These are phyloP conservation scores for Oreochromis mossambicus DNA, from an alignment of 2,797 vertebrate species.

Conservation along the genomic window DNA sequence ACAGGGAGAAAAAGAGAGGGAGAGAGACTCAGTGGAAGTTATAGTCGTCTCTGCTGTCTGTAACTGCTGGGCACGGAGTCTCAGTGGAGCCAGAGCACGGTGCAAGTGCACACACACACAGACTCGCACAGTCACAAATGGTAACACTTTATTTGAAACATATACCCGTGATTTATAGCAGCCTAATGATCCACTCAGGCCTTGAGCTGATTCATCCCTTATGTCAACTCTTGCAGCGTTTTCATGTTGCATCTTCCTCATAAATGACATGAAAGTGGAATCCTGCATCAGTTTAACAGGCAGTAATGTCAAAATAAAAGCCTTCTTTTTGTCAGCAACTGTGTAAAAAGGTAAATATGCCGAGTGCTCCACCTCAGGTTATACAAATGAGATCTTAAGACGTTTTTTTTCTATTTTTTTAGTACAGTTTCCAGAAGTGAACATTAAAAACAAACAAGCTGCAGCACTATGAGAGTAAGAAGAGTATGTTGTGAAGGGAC, in stretches of 20 bases:
- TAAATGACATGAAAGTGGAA: conserved; percentile 10
- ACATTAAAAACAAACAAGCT: not conserved
- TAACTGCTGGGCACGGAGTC: conserved; percentile 82
- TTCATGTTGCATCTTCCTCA: conserved; percentile 40
- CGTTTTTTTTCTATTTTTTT: not conserved
- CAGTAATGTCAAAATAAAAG: conserved; percentile 7
- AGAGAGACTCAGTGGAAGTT: conserved; percentile 40
- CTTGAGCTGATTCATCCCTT: conserved; percentile 45
- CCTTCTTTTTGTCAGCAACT: not conserved
- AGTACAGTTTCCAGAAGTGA: not conserved
- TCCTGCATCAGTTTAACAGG: not conserved
- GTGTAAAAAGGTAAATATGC: not conserved
- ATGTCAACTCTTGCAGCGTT: conserved; percentile 31
- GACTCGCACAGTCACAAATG: conserved; percentile 14
- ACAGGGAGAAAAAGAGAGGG: conserved; percentile 7
- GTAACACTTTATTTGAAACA: conserved; percentile 56
- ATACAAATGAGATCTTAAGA: not conserved
- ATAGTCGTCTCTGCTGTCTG: conserved; percentile 78
- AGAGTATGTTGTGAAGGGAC: not conserved
- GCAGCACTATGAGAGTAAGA: not conserved
- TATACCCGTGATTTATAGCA: conserved; percentile 47
- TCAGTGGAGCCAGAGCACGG: conserved; percentile 72
- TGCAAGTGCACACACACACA: conserved; percentile 2
- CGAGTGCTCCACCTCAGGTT: not conserved
- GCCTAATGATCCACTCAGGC: conserved; percentile 38